Base-by-base conservation (phyloP, 2,888 invertebrate species). In the Cosmopolites sordidus region DNA sequence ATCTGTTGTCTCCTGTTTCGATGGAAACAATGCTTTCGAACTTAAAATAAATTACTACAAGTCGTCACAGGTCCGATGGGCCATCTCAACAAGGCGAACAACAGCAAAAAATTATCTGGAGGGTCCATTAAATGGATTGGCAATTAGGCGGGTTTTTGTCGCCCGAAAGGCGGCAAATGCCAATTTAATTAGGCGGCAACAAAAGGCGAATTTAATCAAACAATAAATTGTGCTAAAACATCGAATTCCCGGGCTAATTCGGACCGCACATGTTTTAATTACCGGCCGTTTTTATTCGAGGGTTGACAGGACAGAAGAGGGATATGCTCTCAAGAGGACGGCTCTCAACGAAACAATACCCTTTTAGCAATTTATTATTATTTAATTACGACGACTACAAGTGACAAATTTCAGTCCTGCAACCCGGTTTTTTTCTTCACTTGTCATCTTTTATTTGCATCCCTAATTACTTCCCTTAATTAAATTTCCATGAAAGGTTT, bases 151-250 rank as follows among this genome's bases (percentile, higher is more conserved):
- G 44, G 42, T 60, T 60, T 61, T 61, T 61, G 59, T 56, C 61
- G 51, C 54, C 51, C 40, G 42, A 52, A 59, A 58, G 54, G 56
- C 49, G 56, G 57, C 53, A 60, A 62, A 62, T 59, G 59, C 55
- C 55, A 50, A 54, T 62, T 64, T 62, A 64, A 62, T 64, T 62
- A 58, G 58, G 54, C 58, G 47, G 59, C 46, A 61, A 58, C 62
- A 62, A 62, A 62, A 62, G 60, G 62, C 60, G 53, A 54, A 62
- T 63, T 64, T 62, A 63, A 63, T 64, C 58, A 62, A 62, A 62
- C 59, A 59, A 62, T 58, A 62, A 59, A 62, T 60, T 53, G 58
- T 46, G 51, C 48, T 48, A 55, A 54, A 51, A 51, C 48, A 51
- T 51, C 55, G 47, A 55, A 55, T 51, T 51, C 45, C 55, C 50